Percentiles rank a stretch among this genome's conserved stretches.
Evolutionary conservation across 2,888 invertebrate species (phyloP).

Genomic region (Dolichopus griseipennis): DNA sequence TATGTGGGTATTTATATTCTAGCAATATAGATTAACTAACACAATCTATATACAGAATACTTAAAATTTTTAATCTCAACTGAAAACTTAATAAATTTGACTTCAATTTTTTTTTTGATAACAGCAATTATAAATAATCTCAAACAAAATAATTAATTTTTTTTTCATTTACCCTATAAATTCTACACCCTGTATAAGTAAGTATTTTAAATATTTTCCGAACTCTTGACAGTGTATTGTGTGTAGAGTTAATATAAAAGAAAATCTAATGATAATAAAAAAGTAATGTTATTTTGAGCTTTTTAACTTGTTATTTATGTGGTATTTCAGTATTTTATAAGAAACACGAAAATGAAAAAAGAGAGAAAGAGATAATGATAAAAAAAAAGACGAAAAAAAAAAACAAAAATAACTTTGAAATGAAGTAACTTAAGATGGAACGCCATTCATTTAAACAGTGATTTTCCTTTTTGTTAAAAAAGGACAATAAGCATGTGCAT

Average conservation of each 20-base stretch:
- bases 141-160: too few species aligned
- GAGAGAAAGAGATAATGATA: neutral
- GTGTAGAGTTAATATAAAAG: neutral
- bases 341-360: neutral
- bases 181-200: too few species aligned
- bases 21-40: too few species aligned
- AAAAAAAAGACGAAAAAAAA: neutral
- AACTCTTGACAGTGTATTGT: too few species aligned
- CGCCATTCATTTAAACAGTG: neutral
- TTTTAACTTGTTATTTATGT: slow-evolving; percentile 3
- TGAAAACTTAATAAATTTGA: too few species aligned
- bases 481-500: neutral
- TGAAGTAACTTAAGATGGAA: neutral
- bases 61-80: too few species aligned
- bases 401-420: neutral
- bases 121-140: too few species aligned
- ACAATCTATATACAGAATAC: too few species aligned
- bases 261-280: slow-evolving; percentile 6
- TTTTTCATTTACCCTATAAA: too few species aligned
- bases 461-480: neutral
- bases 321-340: neutral
- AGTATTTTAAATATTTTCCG: too few species aligned
- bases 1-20: too few species aligned
- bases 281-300: neutral
- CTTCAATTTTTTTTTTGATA: too few species aligned